phyloP scores from a whole-genome alignment of 2,888 invertebrate species.

The Selenia dentaria region DNA sequence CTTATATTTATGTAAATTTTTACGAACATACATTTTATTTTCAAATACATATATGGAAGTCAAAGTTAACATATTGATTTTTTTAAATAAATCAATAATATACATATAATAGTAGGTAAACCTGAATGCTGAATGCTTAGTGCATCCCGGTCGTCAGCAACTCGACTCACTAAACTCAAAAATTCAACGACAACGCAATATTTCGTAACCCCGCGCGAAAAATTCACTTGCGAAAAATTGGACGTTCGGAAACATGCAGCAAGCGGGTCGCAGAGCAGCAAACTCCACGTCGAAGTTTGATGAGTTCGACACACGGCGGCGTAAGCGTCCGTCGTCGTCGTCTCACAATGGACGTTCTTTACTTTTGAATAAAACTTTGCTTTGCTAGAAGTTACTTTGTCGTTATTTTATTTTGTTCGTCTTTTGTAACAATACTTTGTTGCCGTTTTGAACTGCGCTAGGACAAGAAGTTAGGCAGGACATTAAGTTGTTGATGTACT shows the following conservation, averaged over 20 bases:
- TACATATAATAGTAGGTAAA: too few relatives aligned
- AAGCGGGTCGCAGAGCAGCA: slow-evolving; percentile 37
- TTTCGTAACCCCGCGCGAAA: slow-evolving; percentile 36
- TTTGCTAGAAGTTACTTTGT: slow-evolving; percentile 48
- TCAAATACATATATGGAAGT: too few relatives aligned
- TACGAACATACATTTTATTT: too few relatives aligned
- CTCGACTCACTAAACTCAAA: too few relatives aligned
- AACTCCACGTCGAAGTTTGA: slow-evolving; percentile 59
- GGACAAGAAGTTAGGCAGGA: slow-evolving; percentile 23
- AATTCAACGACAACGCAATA: slow-evolving; percentile 26
- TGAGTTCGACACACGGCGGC: slow-evolving; percentile 67
- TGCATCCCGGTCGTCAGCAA: too few relatives aligned
- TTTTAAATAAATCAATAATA: too few relatives aligned
- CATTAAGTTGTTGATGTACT: too few relatives aligned
- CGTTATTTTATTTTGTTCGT: slow-evolving; percentile 40
- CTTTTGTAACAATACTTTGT: slow-evolving; percentile 29
- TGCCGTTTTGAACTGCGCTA: slow-evolving; percentile 35
- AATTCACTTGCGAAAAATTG: slow-evolving; percentile 46
- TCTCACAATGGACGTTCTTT: slow-evolving; percentile 58
- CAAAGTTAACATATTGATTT: too few relatives aligned
- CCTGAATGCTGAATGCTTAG: too few relatives aligned
- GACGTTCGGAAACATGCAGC: slow-evolving; percentile 48
- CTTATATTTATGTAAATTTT: too few relatives aligned
- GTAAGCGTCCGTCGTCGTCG: slow-evolving; percentile 47
- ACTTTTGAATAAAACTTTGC: slow-evolving; percentile 54